Evolutionary conservation across 2,888 invertebrate species (phyloP), one percentile per base, ranked within the genome.

Genomic region (Boloria selene): DNA sequence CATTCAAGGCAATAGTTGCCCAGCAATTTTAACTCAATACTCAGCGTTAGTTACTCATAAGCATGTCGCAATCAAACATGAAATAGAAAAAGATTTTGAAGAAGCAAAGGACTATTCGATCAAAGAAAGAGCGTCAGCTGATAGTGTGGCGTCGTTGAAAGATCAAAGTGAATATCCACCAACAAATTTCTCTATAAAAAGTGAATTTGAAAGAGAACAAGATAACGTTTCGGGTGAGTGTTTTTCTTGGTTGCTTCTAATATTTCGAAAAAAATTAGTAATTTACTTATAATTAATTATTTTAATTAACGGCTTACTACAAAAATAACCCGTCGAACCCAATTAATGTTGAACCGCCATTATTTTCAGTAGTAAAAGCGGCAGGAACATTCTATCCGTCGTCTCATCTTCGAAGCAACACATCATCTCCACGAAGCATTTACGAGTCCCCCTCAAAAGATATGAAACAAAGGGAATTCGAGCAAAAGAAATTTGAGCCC

Each of bases 311-410:
- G 10, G 1, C 10, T 38, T 10, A 10, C 31, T 38, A 38, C 0
- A 7, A 38, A 31, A 7, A 38, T 38, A n/a, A 13, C 6, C 18
- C n/a, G 2, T 26, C 10, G 45, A 45, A 56, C 26, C 22, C n/a
- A 22, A 22, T n/a, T 66, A 68, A 68, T 65, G 66, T 62, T 62
- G 63, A 74, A 72, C 69, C 72, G 72, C 73, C 73, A 79, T 86
- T 89, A 67, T 80, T 95, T 95, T 93, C 95, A 96, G 96, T 97
- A 94, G 96, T 97, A 93, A 97, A 97, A 95, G 96, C 97, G 90
- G 95, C 96, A 81, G 97, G 97, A 88, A 97, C 97, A 87, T 97
- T 96, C 93, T 97, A 96, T 92, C 97, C 97, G 82, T 94, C 97
- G 79, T 96, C 95, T 76, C 92, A 92, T 68, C 86, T 92, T 81